Evolutionary conservation across 2,797 vertebrate species (phyloP).

Genomic region (Macropus fuliginosus): DNA sequence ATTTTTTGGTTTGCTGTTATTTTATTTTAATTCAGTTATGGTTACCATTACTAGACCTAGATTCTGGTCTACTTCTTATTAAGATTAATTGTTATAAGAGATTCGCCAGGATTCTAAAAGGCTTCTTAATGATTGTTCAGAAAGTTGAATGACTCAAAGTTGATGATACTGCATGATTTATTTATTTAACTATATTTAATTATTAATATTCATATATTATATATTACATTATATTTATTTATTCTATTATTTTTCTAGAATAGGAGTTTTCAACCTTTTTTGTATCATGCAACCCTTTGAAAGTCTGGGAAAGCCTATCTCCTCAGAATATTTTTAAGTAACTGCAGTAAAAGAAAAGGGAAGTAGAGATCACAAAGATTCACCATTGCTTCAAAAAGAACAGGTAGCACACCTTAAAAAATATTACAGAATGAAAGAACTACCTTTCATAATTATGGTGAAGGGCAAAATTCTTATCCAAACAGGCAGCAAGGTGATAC

Average conservation of each 20-base stretch:
- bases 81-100: neutral
- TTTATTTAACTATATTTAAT: neutral
- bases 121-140: neutral
- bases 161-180: neutral
- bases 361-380: neutral
- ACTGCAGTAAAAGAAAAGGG: neutral
- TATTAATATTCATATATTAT: too few relatives aligned
- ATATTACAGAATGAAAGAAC: slow-evolving; percentile 4
- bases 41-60: neutral
- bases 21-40: neutral
- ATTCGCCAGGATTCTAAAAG: neutral
- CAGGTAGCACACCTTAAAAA: neutral
- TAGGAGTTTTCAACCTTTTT: neutral
- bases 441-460: neutral
- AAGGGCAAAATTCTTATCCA: neutral
- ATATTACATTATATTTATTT: too few relatives aligned
- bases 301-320: neutral
- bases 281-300: neutral
- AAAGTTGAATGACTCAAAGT: neutral
- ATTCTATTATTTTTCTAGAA: neutral
- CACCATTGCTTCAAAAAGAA: neutral
- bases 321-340: neutral
- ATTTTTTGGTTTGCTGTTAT: neutral
- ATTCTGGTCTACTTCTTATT: neutral
- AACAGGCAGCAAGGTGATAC: neutral